phyloP scores from a whole-genome alignment of 2,113 vertebrate genomes.

The Gambusia affinis region DNA sequence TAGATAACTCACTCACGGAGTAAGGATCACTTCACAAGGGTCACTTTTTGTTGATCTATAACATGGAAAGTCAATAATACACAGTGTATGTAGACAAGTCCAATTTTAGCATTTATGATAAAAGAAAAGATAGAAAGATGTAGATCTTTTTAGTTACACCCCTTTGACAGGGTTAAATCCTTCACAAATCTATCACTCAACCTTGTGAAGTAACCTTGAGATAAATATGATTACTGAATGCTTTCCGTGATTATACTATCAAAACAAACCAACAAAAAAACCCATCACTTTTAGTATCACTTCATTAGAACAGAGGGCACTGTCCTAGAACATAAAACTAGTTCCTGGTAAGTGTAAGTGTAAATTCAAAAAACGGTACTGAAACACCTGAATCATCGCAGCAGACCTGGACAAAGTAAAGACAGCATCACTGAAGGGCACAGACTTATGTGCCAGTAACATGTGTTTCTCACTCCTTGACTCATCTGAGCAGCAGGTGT shows the following conservation, averaged over 20 bases:
- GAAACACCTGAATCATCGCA: conserved; percentile 56
- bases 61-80: too few relatives aligned
- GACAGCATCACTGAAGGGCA: conserved; percentile 44
- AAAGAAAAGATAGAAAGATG: too few relatives aligned
- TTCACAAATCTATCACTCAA: neutral
- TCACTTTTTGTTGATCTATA: too few relatives aligned
- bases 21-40: too few relatives aligned
- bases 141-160: too few relatives aligned
- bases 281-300: conserved; percentile 30
- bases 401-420: conserved; percentile 16
- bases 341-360: conserved; percentile 11
- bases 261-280: conserved; percentile 19
- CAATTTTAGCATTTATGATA: too few relatives aligned
- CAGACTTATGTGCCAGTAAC: conserved; percentile 27
- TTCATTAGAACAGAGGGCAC: conserved; percentile 21
- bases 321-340: conserved; percentile 59
- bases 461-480: conserved; percentile 34
- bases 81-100: too few relatives aligned
- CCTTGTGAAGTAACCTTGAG: too few relatives aligned
- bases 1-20: too few relatives aligned
- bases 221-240: conserved; percentile 14
- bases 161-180: too few relatives aligned
- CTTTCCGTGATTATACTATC: conserved; percentile 47
- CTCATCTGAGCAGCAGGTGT: conserved; percentile 42
- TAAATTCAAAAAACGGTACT: conserved; percentile 4